Percentiles rank a stretch among this genome's conserved stretches.
Evolutionary conservation across 2,888 invertebrate genomes (phyloP).

Genomic region (Cheilosia impressa): DNA sequence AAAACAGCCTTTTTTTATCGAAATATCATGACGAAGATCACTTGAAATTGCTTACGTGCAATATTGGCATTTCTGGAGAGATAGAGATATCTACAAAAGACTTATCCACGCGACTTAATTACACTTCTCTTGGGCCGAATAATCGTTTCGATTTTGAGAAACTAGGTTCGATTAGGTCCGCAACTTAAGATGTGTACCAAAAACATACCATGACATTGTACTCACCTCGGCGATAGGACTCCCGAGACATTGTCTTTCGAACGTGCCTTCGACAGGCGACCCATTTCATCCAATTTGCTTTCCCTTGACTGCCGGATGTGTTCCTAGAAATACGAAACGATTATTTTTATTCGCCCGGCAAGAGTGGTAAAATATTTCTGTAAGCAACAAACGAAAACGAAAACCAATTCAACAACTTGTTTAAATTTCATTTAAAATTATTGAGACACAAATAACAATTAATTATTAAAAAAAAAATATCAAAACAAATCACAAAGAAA

Average conservation of each 20-base stretch:
- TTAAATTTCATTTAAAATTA: too few relatives aligned
- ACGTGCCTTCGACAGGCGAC: conserved; percentile 83
- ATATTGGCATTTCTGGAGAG: too few relatives aligned
- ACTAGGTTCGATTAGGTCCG: too few relatives aligned
- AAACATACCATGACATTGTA: background rate
- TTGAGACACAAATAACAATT: background rate
- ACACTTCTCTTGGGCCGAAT: too few relatives aligned
- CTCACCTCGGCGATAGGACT: conserved; percentile 76
- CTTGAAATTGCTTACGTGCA: too few relatives aligned
- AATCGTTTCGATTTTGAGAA: too few relatives aligned
- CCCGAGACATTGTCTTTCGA: conserved; percentile 83
- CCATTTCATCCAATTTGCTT: conserved; percentile 89
- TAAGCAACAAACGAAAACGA: conserved; percentile 10
- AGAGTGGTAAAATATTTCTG: background rate
- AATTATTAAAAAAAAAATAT: background rate
- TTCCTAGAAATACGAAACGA: conserved; percentile 84
- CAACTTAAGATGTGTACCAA: too few relatives aligned
- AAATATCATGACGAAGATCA: too few relatives aligned
- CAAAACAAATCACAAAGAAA: background rate
- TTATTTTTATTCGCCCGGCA: background rate
- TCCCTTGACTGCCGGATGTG: conserved; percentile 92
- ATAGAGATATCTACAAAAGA: too few relatives aligned
- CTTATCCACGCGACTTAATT: too few relatives aligned
- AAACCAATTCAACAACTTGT: conserved; percentile 8
- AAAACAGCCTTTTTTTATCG: too few relatives aligned